Percentiles rank a stretch among this genome's conserved stretches.
phyloP scores from a whole-genome alignment of 1,140 invertebrate species.

The Octopus sinensis region DNA sequence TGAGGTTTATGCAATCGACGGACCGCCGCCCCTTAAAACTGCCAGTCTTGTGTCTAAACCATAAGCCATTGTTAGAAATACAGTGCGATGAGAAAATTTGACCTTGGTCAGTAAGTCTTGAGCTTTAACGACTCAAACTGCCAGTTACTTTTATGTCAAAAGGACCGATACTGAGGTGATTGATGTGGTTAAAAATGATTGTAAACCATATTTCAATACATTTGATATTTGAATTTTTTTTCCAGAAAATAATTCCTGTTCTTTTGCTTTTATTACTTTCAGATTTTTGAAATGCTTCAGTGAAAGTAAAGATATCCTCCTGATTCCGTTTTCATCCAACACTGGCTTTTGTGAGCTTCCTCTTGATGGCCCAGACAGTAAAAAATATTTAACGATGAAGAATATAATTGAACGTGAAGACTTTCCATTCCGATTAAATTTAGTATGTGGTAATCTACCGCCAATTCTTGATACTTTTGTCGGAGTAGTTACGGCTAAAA shows the following conservation, averaged over 20 bases:
- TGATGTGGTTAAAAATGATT: too few relatives aligned
- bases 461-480: conserved; percentile 21
- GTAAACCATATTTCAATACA: too few relatives aligned
- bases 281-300: conserved; percentile 14
- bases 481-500: conserved; percentile 18
- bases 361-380: not conserved
- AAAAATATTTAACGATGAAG: not conserved
- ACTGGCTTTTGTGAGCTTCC: conserved; percentile 6
- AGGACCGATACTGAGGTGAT: too few relatives aligned
- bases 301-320: conserved; percentile 3
- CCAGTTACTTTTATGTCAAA: too few relatives aligned
- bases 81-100: too few relatives aligned
- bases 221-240: too few relatives aligned
- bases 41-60: too few relatives aligned
- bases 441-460: conserved; percentile 22
- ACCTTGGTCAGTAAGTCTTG: too few relatives aligned
- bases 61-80: too few relatives aligned
- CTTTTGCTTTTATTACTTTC: not conserved
- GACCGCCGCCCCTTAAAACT: too few relatives aligned
- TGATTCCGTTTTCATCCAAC: not conserved
- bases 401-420: not conserved
- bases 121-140: too few relatives aligned
- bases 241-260: not conserved
- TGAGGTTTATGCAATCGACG: too few relatives aligned
- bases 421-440: not conserved